A percentile compares a stretch with the other conserved stretches of the same genome.
Conservation (phyloP, 92 coral and sea anemone genomes). For the Paramuricea clavata region DNA sequence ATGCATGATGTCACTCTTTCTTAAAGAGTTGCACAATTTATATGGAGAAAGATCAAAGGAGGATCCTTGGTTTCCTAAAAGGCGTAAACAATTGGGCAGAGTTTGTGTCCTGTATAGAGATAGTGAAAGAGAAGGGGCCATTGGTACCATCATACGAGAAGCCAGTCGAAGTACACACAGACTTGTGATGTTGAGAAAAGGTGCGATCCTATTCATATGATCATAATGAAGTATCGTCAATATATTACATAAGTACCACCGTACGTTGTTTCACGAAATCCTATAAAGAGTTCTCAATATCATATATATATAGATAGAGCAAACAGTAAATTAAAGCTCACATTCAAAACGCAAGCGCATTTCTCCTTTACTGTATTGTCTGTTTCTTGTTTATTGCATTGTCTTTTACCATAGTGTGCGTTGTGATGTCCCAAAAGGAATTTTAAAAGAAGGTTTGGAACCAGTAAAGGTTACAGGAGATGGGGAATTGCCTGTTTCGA, state of each 20-base stretch:
- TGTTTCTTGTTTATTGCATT: too few relatives aligned
- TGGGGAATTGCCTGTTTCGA: neutral
- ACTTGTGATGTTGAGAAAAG: neutral
- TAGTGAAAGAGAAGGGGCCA: neutral
- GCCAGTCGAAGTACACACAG: neutral
- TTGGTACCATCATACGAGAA: neutral
- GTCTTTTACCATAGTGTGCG: neutral
- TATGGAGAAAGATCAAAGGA: neutral
- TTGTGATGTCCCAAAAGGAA: neutral
- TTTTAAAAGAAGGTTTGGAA: neutral
- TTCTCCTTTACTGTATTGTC: too few relatives aligned
- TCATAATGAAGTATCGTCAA: too few relatives aligned
- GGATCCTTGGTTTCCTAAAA: neutral
- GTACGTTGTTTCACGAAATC: too few relatives aligned
- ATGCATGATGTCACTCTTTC: neutral
- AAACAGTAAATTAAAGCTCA: too few relatives aligned
- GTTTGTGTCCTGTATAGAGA: neutral
- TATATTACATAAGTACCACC: too few relatives aligned
- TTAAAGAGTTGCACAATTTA: neutral
- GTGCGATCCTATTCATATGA: too few relatives aligned
- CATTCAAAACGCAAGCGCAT: too few relatives aligned
- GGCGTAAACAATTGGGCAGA: too few relatives aligned
- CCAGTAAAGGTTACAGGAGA: neutral
- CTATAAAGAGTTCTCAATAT: too few relatives aligned
- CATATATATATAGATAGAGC: too few relatives aligned